These are phyloP conservation scores for Andrena hattorfiana DNA, from an alignment of 2,888 invertebrate genomes.

Conservation along the genomic window DNA sequence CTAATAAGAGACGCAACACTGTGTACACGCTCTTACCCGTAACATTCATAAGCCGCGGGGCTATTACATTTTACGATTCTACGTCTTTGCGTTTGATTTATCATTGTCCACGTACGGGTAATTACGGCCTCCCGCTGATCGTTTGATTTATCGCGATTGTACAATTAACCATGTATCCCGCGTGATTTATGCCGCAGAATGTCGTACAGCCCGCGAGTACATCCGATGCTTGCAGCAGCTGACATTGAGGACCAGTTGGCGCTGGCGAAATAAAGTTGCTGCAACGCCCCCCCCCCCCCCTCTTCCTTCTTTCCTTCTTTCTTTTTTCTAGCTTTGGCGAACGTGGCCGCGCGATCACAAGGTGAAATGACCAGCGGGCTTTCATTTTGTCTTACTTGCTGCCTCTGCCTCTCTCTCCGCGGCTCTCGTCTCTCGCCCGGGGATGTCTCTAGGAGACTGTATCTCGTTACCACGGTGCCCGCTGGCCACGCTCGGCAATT, in stretches of 20 bases:
- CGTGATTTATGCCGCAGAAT: slow-evolving; percentile 61
- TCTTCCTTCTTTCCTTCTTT: background rate
- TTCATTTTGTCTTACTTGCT: slow-evolving; percentile 15
- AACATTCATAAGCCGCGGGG: slow-evolving; percentile 51
- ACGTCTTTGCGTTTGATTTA: slow-evolving; percentile 71
- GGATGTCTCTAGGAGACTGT: background rate
- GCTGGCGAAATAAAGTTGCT: slow-evolving; percentile 50
- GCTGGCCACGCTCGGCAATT: background rate
- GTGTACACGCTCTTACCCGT: slow-evolving; percentile 28
- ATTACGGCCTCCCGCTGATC: slow-evolving; percentile 71
- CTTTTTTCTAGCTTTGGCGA: background rate
- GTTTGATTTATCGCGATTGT: slow-evolving; percentile 72
- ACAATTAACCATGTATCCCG: slow-evolving; percentile 65
- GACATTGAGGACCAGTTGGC: slow-evolving; percentile 54
- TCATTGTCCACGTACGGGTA: slow-evolving; percentile 68
- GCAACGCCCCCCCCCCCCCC: background rate
- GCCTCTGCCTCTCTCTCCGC: background rate
- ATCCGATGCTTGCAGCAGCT: slow-evolving; percentile 40
- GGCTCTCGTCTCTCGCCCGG: background rate
- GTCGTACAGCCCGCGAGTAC: slow-evolving; percentile 31
- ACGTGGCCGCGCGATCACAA: background rate
- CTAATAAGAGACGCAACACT: slow-evolving; percentile 10
- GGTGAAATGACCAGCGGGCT: slow-evolving; percentile 3
- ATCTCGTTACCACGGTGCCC: slow-evolving; percentile 12
- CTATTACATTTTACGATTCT: slow-evolving; percentile 67